Base-by-base conservation (phyloP, 2,113 vertebrate genomes). In the Brienomyrus brachyistius region DNA sequence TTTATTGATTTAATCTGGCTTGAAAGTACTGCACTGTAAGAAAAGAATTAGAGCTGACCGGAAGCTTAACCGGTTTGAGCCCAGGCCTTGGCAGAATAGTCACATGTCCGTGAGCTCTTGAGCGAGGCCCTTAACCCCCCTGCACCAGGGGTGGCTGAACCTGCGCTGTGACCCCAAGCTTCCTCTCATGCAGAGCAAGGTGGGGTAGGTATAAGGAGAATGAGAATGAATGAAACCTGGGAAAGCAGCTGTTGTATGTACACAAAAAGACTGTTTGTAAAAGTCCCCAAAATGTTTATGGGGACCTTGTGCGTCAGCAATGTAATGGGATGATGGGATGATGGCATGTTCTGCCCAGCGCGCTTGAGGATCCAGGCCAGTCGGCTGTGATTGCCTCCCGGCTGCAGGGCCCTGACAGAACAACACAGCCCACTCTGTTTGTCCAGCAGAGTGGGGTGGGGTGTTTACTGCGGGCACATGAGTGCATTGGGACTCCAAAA, bases 391-490 rank as follows among this genome's bases (percentile, higher is more conserved):
- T 96, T 96, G 97, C 96, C 96, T 97, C 96, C 96, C 96, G 98
- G 97, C 97, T 97, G 97, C 97, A 95, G 94, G 94, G 96, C 95
- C 95, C 95, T 92, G 93, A 93, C 95, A 96, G 95, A 96, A 98
- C 96, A 97, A 98, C 97, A 97, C 95, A 97, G 96, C 93, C 95
- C 91, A 93, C 95, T 97, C 97, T 99, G 97, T 97, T 80, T 97
- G 97, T 97, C 96, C 96, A 93, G 94, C 96, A 96, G 97, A 97
- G 96, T 96, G 96, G 91, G 94, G 95, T 95, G 94, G 95, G 95
- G 92, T 96, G 96, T 97, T 97, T 97, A 98, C 96, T 97, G 96
- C 96, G 96, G 96, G 96, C 96, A 97, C 96, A 96, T 97, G 97
- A 97, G 96, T 96, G 95, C 94, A 95, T 96, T 95, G 96, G 97